phyloP scores from a whole-genome alignment of 2,113 vertebrate genomes.

The Sebastes fasciatus region DNA sequence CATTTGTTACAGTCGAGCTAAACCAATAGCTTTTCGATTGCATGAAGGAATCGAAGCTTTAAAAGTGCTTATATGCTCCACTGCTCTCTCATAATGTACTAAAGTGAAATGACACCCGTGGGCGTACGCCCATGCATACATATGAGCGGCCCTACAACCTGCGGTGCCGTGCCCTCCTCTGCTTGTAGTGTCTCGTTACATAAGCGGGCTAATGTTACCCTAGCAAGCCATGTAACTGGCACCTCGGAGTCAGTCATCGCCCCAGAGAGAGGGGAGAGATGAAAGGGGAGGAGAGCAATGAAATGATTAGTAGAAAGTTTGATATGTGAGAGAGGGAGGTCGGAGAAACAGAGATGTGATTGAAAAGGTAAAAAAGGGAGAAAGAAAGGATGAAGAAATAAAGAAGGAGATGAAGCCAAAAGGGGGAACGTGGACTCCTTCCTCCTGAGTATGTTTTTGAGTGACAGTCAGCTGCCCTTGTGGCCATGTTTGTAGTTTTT shows the following conservation, averaged over 20 bases:
- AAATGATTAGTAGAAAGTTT: conserved; percentile 38
- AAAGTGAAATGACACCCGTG: conserved; percentile 53
- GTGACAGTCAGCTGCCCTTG: conserved; percentile 31
- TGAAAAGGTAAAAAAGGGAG: conserved; percentile 2
- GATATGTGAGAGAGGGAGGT: conserved; percentile 10
- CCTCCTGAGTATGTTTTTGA: conserved; percentile 14
- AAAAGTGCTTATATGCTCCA: conserved; percentile 39
- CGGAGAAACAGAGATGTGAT: conserved; percentile 10
- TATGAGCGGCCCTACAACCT: conserved; percentile 40
- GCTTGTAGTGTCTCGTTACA: conserved; percentile 65
- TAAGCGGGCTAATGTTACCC: conserved; percentile 70
- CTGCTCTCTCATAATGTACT: conserved; percentile 40
- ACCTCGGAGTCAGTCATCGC: conserved; percentile 57
- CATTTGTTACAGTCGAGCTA: background rate
- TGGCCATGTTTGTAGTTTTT: conserved; percentile 55
- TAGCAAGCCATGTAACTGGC: conserved; percentile 58
- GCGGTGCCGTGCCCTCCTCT: conserved; percentile 41
- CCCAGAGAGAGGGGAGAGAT: conserved; percentile 28
- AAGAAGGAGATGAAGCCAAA: background rate
- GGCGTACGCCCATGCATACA: conserved; percentile 50
- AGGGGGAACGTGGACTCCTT: background rate
- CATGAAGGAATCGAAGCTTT: conserved; percentile 25
- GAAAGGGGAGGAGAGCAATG: conserved; percentile 24
- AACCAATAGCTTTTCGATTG: conserved; percentile 13
- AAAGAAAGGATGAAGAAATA: conserved; percentile 8